phyloP scores from a whole-genome alignment of 2,113 vertebrate species.

The Serilophus lunatus region DNA sequence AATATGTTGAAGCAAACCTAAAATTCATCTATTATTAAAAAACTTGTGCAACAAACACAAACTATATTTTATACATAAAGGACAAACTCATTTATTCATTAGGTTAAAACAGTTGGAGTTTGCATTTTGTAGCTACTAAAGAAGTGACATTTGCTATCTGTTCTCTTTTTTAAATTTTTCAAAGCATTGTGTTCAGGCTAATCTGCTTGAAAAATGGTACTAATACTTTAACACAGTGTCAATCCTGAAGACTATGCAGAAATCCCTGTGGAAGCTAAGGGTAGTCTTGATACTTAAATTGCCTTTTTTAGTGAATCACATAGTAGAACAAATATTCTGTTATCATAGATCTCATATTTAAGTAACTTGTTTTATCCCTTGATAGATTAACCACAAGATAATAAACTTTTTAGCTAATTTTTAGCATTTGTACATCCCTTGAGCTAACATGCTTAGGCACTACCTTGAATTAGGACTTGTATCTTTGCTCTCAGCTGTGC shows the following conservation, averaged over 20 bases:
- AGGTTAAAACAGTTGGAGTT: slow-evolving; percentile 79
- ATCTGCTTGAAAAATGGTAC: slow-evolving; percentile 65
- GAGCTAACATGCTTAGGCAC: neutral
- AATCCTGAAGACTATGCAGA: neutral
- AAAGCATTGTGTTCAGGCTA: slow-evolving; percentile 54
- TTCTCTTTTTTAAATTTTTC: slow-evolving; percentile 73
- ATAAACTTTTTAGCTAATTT: neutral
- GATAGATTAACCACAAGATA: neutral
- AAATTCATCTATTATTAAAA: slow-evolving; percentile 89
- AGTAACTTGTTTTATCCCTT: neutral
- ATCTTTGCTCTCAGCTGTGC: neutral
- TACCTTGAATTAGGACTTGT: neutral
- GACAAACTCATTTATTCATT: slow-evolving; percentile 90
- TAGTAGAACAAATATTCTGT: neutral
- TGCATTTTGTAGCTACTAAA: slow-evolving; percentile 77
- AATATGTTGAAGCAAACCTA: slow-evolving; percentile 80
- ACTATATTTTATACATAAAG: slow-evolving; percentile 88
- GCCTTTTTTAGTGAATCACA: neutral
- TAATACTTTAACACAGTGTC: slow-evolving; percentile 32
- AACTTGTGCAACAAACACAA: slow-evolving; percentile 81
- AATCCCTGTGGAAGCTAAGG: neutral
- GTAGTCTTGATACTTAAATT: slow-evolving; percentile 1
- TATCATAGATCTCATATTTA: neutral
- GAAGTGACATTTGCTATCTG: slow-evolving; percentile 73
- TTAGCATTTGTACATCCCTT: neutral